Conservation (phyloP, 2,113 vertebrate species). For the Colossoma macropomum region DNA sequence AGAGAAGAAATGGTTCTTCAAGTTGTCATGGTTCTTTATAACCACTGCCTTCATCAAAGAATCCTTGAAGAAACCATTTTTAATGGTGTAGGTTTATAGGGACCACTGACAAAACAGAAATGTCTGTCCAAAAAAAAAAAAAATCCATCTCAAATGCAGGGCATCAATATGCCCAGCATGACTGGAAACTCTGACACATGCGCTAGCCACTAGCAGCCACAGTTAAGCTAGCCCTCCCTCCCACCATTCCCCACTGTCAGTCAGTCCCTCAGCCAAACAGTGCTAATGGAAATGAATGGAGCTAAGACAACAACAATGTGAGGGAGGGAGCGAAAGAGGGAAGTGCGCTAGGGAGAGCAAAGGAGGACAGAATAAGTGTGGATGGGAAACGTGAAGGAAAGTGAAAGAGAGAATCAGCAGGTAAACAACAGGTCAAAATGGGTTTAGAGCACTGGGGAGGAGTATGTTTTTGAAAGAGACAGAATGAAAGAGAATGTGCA, state of each 20-base stretch:
- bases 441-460: not conserved
- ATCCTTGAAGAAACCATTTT: no score
- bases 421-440: slow-evolving; percentile 44
- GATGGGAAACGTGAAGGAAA: slow-evolving; percentile 1
- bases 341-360: not conserved
- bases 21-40: no score
- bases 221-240: slow-evolving; percentile 13
- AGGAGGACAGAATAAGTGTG: not conserved
- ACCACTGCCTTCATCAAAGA: not conserved
- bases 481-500: not conserved
- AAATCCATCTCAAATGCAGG: not conserved
- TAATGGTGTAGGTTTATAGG: not conserved
- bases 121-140: not conserved
- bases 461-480: not conserved
- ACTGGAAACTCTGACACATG: slow-evolving; percentile 7
- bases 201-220: not conserved
- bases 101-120: not conserved
- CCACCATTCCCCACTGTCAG: not conserved
- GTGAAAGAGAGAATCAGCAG: not conserved
- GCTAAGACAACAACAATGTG: slow-evolving; percentile 29
- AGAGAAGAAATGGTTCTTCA: no score
- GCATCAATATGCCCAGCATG: not conserved
- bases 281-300: slow-evolving; percentile 30
- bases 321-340: slow-evolving; percentile 4
- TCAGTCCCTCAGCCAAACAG: slow-evolving; percentile 19